Percentiles rank a stretch among this genome's conserved stretches.
These are phyloP conservation scores for Seira musarum DNA, from an alignment of 2,888 invertebrate genomes.

Conservation along the genomic window DNA sequence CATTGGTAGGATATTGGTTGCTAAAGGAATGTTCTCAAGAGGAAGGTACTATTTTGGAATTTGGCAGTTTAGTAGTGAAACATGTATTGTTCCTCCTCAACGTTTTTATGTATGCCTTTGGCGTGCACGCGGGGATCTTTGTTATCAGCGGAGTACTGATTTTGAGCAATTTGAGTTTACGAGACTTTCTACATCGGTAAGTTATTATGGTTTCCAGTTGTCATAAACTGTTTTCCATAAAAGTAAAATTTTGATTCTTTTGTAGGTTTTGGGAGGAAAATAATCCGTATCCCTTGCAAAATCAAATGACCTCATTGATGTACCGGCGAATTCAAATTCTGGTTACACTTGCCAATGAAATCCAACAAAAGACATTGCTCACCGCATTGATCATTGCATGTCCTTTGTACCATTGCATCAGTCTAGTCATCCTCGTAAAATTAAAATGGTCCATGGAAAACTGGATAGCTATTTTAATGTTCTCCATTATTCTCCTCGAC, in stretches of 20 bases:
- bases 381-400: conserved; percentile 2
- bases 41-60: not conserved
- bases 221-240: not conserved
- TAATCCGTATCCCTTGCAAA: no score
- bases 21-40: not conserved
- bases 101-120: not conserved
- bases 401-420: not conserved
- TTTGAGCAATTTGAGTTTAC: not conserved
- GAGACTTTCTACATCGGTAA: not conserved
- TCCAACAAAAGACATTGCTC: conserved; percentile 19
- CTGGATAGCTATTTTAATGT: conserved; percentile 7
- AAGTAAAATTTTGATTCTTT: not conserved
- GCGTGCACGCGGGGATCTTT: not conserved
- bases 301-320: not conserved
- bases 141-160: not conserved
- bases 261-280: not conserved
- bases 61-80: not conserved
- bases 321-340: conserved; percentile 27
- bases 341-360: not conserved
- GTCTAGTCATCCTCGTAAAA: not conserved
- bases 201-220: not conserved
- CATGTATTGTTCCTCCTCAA: not conserved
- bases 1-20: not conserved
- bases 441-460: conserved; percentile 14
- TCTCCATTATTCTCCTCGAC: not conserved